Base-by-base conservation (phyloP, 2,888 invertebrate genomes). In the Synergus umbraculus region DNA sequence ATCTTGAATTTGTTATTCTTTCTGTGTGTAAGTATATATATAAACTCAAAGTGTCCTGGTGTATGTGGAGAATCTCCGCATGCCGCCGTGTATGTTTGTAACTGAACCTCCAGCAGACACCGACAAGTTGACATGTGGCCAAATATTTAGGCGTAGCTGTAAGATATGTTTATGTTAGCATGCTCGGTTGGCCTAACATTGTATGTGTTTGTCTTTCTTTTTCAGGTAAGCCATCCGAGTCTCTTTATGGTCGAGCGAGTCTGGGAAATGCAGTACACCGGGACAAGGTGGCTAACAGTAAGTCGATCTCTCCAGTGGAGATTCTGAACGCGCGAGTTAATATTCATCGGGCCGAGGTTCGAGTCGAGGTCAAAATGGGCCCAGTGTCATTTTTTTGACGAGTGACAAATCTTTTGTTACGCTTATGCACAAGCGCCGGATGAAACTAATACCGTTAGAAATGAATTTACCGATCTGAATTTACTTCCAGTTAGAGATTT, bases 111-210 rank as follows among this genome's bases (percentile, higher is more conserved):
- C 37, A 49, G 78, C 37, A 49, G 78, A 83, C 80, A 83, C 76
- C 80, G 76, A 22, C 46, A 77, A 77, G 82, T 83, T 85, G 87
- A 87, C 87, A 83, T 86, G 84, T 85, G 86, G 85, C 83, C 84
- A 90, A 90, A 90, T 90, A 90, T 90, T 89, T 89, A 87, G 87
- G 82, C 83, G 83, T 82, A 66, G 79, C 69, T 77, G 81, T 82
- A 82, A 87, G 82, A 86, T 84, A 81, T 83, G 83, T 86, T 85
- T 84, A 77, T 83, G 77, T 76, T 79, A 54, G 77, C 77, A 67
- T 69, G 76, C 76, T 76, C 78, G 78, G 54, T 79, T 67, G 82
- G 83, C 85, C 84, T 85, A 81, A 86, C 81, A 69, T 49, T 78
- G 66, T 73, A 63, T 58, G 41, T 83, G 81, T 88, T 83, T 86